Evolutionary conservation across 2,797 vertebrate species (phyloP), one percentile per base, ranked within the genome.

Genomic region (Glyptemys insculpta): DNA sequence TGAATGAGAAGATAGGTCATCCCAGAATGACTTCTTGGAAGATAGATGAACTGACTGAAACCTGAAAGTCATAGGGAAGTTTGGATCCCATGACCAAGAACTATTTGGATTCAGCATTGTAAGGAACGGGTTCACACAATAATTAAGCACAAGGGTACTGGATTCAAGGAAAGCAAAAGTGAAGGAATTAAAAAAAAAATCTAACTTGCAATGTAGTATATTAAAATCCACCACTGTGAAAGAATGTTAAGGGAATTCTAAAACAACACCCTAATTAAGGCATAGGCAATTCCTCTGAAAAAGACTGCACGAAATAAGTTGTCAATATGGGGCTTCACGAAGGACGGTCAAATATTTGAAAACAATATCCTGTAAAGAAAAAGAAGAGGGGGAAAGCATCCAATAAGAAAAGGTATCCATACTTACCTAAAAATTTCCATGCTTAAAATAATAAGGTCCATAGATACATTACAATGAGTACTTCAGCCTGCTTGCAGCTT

Each of bases 271-370:
- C 79, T 83, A 96, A 90, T 50, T 87, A 83, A 5, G 85, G 34
- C 84, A 88, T 44, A 92, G 37, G 41, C 65, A 68, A 68, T 56
- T 23, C 78, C 53, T 87, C 34, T 31, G 79, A 23, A 93, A 94
- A 59, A 44, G 94, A 92, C 93, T 88, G 93, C 83, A 95, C 62
- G 90, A 91, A 95, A 83, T 49, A 91, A 53, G 85, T 90, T 90
- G 10, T 9, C 9, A 47, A 29, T 83, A 79, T 91, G 62, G 5
- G 62, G 34, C 90, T 94, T 93, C 79, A 91, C 76, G 79, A 94
- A 93, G 94, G 49, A 25, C 37, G 21, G 52, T 89, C 44, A 53
- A 91, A 92, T 86, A 94, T 91, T 31, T 90, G 94, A 96, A 82
- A 3, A 0, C 56, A 93, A 65, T 81, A 94, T 54, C 72, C 11